A percentile compares a stretch with the other conserved stretches of the same genome.
Evolutionary conservation across 2,888 invertebrate genomes (phyloP).

Genomic region (Mesorhabditis spiculigera): DNA sequence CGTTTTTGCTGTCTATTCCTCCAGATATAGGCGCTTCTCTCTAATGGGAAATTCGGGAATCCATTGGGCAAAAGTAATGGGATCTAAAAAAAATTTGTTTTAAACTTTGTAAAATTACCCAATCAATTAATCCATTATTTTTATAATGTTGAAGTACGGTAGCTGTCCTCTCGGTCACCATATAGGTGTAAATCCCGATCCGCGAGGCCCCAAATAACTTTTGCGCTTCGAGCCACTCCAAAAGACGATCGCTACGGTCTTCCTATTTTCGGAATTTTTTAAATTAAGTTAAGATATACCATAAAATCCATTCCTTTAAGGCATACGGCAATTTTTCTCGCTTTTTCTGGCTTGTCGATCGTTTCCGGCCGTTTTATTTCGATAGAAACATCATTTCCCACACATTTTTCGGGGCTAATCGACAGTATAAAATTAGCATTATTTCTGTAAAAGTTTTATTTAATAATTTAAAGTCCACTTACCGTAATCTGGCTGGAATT

Average conservation of each 20-base stretch:
- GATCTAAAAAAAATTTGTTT: conserved; percentile 24
- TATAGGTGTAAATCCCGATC: conserved; percentile 73
- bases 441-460: neutral
- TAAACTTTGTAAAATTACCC: conserved; percentile 19
- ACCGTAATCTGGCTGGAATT: conserved; percentile 25
- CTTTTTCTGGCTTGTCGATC: conserved; percentile 56
- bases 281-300: conserved; percentile 16
- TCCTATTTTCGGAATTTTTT: conserved; percentile 18
- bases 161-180: conserved; percentile 82
- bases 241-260: conserved; percentile 80
- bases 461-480: neutral
- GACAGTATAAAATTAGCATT: conserved; percentile 13
- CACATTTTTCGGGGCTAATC: conserved; percentile 13
- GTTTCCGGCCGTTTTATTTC: neutral
- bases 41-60: conserved; percentile 77
- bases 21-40: conserved; percentile 70
- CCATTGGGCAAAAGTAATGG: conserved; percentile 78
- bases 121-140: conserved; percentile 62
- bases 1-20: conserved; percentile 88
- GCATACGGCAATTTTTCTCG: conserved; percentile 30
- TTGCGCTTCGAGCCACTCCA: conserved; percentile 90
- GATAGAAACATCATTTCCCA: neutral
- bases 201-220: conserved; percentile 76
- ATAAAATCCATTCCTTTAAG: conserved; percentile 76
- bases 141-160: conserved; percentile 72